Evolutionary conservation across 1,140 invertebrate species (phyloP).

Genomic region (Eumeta japonica): DNA sequence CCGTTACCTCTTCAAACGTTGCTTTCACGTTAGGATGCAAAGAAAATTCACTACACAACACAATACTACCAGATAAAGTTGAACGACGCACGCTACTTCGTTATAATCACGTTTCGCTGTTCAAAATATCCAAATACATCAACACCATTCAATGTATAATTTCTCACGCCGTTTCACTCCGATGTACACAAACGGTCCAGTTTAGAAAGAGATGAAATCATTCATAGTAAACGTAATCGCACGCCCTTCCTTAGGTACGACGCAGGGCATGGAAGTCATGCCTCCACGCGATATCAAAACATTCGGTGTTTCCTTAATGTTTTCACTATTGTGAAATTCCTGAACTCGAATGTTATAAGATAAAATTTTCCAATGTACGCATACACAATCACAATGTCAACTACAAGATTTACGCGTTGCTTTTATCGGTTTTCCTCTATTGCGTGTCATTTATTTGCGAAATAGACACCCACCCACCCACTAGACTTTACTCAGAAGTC

Average conservation of each 20-base stretch:
- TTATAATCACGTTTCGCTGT: constrained; percentile 19
- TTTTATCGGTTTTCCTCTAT: constrained; percentile 53
- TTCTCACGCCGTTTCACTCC: constrained; percentile 52
- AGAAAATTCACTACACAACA: too few relatives aligned
- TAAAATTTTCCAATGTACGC: background rate
- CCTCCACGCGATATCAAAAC: constrained; percentile 46
- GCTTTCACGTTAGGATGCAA: too few relatives aligned
- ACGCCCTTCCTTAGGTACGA: constrained; percentile 52
- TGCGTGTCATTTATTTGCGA: constrained; percentile 55
- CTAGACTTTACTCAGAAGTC: constrained; percentile 24
- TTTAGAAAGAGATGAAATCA: constrained; percentile 58
- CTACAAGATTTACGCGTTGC: constrained; percentile 47
- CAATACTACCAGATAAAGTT: background rate
- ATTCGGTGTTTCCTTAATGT: constrained; percentile 32
- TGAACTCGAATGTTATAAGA: constrained; percentile 3
- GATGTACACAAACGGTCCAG: constrained; percentile 54
- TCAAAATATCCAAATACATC: constrained; percentile 49
- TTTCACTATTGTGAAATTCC: constrained; percentile 24
- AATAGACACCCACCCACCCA: constrained; percentile 23
- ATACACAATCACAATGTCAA: background rate
- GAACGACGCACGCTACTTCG: constrained; percentile 23
- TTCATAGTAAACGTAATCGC: constrained; percentile 57
- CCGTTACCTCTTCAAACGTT: too few relatives aligned
- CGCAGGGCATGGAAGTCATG: constrained; percentile 54
- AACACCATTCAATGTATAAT: constrained; percentile 55